These are phyloP conservation scores for Hiodon tergisus DNA, from an alignment of 2,113 vertebrate species.

Conservation along the genomic window DNA sequence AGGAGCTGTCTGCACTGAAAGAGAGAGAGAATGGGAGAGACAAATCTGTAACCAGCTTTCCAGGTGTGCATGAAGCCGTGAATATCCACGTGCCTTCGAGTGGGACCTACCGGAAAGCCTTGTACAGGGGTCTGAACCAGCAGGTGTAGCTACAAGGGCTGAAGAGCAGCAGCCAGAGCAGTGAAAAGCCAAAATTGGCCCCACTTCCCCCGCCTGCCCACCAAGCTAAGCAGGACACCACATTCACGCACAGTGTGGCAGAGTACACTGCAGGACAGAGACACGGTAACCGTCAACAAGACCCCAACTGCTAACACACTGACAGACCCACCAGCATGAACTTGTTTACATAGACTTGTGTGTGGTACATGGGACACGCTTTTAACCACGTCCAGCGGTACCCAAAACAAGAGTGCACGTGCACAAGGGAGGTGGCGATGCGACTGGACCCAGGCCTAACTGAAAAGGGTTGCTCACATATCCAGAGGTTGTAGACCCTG, in stretches of 20 bases:
- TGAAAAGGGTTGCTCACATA: conserved; percentile 71
- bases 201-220: conserved; percentile 74
- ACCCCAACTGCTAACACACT: neutral
- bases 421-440: too few species aligned
- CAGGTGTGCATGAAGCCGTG: neutral
- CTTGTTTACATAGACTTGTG: neutral
- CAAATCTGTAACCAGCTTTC: neutral
- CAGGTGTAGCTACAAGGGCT: conserved; percentile 83
- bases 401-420: too few species aligned
- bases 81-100: neutral
- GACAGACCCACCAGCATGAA: neutral
- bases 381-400: too few species aligned
- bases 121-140: conserved; percentile 91
- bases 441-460: neutral
- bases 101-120: conserved; percentile 82
- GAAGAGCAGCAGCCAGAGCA: conserved; percentile 87
- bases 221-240: conserved; percentile 87
- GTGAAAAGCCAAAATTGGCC: conserved; percentile 76
- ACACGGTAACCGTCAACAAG: neutral
- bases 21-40: conserved; percentile 11
- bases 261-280: conserved; percentile 75
- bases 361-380: too few species aligned
- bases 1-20: conserved; percentile 86
- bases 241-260: conserved; percentile 69
- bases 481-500: conserved; percentile 84